These are phyloP conservation scores for Cygnus atratus DNA, from an alignment of 2,113 vertebrate species.

Conservation along the genomic window DNA sequence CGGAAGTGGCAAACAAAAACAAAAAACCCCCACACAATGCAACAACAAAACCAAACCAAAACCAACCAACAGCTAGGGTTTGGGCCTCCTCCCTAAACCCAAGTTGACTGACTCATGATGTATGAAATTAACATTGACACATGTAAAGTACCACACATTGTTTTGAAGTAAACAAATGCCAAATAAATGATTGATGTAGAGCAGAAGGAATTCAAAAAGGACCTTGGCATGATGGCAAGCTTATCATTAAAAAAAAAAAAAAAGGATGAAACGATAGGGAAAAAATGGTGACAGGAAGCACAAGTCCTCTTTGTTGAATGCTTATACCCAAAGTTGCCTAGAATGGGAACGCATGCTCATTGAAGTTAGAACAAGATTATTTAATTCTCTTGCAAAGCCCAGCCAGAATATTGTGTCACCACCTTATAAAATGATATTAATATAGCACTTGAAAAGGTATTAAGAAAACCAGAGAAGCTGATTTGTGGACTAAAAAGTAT, in stretches of 20 bases:
- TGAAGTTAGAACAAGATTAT: slow-evolving; percentile 56
- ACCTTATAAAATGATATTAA: slow-evolving; percentile 66
- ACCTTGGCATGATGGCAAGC: not conserved
- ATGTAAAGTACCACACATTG: not conserved
- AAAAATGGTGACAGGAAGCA: not conserved
- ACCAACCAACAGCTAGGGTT: not conserved
- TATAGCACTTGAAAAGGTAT: slow-evolving; percentile 62
- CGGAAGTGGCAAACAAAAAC: not conserved
- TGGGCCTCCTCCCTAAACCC: not conserved
- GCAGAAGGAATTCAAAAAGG: not conserved
- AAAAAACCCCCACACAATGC: not conserved
- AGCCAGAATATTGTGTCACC: slow-evolving; percentile 47
- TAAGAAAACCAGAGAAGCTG: slow-evolving; percentile 34
- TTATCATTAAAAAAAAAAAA: not conserved
- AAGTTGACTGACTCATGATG: slow-evolving; percentile 39
- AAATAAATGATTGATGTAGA: not conserved
- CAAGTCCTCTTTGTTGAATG: not conserved
- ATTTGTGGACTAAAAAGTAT: slow-evolving; percentile 41
- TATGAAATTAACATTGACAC: slow-evolving; percentile 53
- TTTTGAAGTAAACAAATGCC: not conserved
- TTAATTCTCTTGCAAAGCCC: slow-evolving; percentile 39
- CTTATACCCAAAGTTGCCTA: not conserved
- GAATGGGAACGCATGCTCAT: not conserved
- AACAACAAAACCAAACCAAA: not conserved
- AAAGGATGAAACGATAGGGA: not conserved